phyloP scores from a whole-genome alignment of 2,113 vertebrate genomes.

The Pedetes capensis region DNA sequence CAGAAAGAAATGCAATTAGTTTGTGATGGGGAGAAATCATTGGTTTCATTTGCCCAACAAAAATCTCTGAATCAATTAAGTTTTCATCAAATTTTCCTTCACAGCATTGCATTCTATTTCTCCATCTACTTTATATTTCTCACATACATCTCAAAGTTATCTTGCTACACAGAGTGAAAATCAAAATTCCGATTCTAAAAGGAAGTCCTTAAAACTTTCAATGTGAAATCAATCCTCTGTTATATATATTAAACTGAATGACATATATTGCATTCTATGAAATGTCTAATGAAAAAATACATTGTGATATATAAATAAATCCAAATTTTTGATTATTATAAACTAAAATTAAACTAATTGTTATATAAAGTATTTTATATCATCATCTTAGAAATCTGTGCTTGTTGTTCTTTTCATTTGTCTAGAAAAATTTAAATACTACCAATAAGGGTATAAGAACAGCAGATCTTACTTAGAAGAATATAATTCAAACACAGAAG shows the following conservation, averaged over 20 bases:
- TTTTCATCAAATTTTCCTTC: constrained; percentile 49
- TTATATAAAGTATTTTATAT: constrained; percentile 15
- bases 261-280: background rate
- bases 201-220: constrained; percentile 17
- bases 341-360: constrained; percentile 37
- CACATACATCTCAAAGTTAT: background rate
- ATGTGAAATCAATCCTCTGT: background rate
- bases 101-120: constrained; percentile 5
- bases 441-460: background rate
- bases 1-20: constrained; percentile 65
- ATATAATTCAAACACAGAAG: background rate
- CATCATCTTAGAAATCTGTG: constrained; percentile 7
- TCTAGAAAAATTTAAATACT: constrained; percentile 9
- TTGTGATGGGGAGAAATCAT: constrained; percentile 34
- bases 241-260: background rate
- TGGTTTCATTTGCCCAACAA: constrained; percentile 69
- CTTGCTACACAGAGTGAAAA: constrained; percentile 34
- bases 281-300: background rate
- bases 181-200: constrained; percentile 32
- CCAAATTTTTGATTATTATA: background rate
- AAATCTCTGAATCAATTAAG: constrained; percentile 54
- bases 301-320: background rate
- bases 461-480: background rate
- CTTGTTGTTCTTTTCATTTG: background rate
- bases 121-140: constrained; percentile 27